Percentiles rank a stretch among this genome's conserved stretches.
Evolutionary conservation across 1,140 invertebrate species (phyloP).

Genomic region (Sweltsa coloradensis): DNA sequence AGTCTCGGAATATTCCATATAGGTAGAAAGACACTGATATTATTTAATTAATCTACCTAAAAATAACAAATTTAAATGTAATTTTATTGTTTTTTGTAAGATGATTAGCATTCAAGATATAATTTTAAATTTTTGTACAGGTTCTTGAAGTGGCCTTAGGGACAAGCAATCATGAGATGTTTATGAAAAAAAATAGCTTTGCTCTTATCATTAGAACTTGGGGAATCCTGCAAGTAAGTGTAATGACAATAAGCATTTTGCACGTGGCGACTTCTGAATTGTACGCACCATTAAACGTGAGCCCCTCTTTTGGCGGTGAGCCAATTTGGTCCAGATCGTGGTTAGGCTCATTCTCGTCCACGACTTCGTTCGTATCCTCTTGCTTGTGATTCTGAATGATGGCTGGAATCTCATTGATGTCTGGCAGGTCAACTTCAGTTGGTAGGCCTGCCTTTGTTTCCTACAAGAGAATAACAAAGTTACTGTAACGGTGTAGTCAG

Average conservation of each 20-base stretch:
- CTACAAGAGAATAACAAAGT: neutral
- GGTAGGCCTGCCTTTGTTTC: neutral
- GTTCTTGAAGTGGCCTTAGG: neutral
- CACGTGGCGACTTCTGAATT: neutral
- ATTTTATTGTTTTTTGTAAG: no score
- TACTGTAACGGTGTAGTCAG: neutral
- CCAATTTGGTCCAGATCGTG: neutral
- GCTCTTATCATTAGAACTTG: neutral
- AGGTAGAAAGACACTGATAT: neutral
- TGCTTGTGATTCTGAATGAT: neutral
- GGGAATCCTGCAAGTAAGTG: neutral
- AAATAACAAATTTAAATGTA: no score
- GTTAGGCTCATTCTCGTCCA: neutral
- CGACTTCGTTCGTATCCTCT: neutral
- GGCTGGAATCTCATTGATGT: neutral
- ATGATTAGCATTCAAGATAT: neutral
- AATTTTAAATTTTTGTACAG: neutral
- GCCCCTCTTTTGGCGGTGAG: conserved; percentile 3
- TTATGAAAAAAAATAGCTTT: neutral
- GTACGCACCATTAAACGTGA: conserved; percentile 6
- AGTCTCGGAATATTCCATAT: neutral
- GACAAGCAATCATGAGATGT: neutral
- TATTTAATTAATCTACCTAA: no score
- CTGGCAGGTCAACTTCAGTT: neutral
- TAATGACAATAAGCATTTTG: neutral